Evolutionary conservation across 2,888 invertebrate genomes (phyloP).

Genomic region (Pyrocoelia pectoralis): DNA sequence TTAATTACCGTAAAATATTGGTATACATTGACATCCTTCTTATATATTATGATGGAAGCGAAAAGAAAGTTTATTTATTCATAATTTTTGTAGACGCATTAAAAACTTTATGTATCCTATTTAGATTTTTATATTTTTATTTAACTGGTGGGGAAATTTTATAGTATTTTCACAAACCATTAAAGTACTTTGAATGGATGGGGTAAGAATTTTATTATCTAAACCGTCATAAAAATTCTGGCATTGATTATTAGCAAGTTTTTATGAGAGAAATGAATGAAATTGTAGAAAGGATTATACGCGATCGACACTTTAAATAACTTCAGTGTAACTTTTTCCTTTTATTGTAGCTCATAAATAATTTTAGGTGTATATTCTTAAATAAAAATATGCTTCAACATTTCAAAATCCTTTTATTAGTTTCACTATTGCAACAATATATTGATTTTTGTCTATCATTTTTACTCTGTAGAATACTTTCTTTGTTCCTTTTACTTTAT

Average conservation of each 20-base stretch:
- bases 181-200: constrained; percentile 9
- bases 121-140: not conserved
- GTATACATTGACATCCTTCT: constrained; percentile 24
- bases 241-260: constrained; percentile 20
- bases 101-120: not conserved
- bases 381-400: too few relatives aligned
- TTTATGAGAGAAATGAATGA: not conserved
- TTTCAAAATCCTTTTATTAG: too few relatives aligned
- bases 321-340: too few relatives aligned
- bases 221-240: constrained; percentile 25
- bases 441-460: too few relatives aligned
- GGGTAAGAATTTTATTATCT: constrained; percentile 23
- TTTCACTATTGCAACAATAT: too few relatives aligned
- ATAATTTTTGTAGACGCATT: not conserved
- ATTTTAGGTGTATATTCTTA: too few relatives aligned
- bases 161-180: constrained; percentile 20
- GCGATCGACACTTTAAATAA: not conserved
- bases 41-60: not conserved
- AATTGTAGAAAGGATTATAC: not conserved
- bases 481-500: too few relatives aligned
- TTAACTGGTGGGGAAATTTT: not conserved
- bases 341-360: too few relatives aligned
- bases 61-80: not conserved
- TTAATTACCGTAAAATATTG: constrained; percentile 40
- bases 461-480: too few relatives aligned